Base-by-base conservation (phyloP, 2,888 invertebrate genomes). In the Lasius platythorax region DNA sequence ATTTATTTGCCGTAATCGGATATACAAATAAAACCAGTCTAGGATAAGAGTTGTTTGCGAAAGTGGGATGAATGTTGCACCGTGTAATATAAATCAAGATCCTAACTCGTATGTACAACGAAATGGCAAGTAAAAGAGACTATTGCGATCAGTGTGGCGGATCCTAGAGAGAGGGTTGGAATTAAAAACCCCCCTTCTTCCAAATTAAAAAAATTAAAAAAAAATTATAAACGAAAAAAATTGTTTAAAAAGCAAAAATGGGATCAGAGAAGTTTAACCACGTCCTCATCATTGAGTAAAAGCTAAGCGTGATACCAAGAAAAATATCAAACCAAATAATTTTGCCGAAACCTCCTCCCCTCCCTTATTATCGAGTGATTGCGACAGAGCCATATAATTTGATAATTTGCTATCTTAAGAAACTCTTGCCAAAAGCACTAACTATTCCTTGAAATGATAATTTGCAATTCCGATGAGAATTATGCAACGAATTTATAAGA, bases 1-100 rank as follows among this genome's bases (percentile, higher is more conserved):
- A 79, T 40, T 70, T 72, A 79, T 58, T 79, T 72, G 33, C 43
- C 43, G 11, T 23, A 30, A 37, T 18, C n/a, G 23, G 53, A 76
- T 53, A 63, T 64, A 15, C 66, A 50, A 50, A 64, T 50, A 64
- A 50, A 75, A 15, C 23, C 11, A n/a, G 37, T 40, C 40, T n/a
- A 3, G 18, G 6, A 46, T 6, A 33, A 63, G 6, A 40, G 11
- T 67, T 76, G 53, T 76, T 76, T 76, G 53, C 43, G 6, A 67
- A 76, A 67, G 53, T 28, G 11, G 23, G 12, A 18, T 53, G 3
- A 53, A 67, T 40, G 6, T 66, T 37, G 37, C 28, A 40, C 50
- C 15, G 11, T 18, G n/a, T n/a, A n/a, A 53, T n/a, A 53, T 15
- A 33, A 33, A 75, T 33, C 28, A 56, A 2, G 28, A 53, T 18